These are phyloP conservation scores for Theocolax elegans DNA, from an alignment of 1,140 invertebrate genomes.

Conservation along the genomic window DNA sequence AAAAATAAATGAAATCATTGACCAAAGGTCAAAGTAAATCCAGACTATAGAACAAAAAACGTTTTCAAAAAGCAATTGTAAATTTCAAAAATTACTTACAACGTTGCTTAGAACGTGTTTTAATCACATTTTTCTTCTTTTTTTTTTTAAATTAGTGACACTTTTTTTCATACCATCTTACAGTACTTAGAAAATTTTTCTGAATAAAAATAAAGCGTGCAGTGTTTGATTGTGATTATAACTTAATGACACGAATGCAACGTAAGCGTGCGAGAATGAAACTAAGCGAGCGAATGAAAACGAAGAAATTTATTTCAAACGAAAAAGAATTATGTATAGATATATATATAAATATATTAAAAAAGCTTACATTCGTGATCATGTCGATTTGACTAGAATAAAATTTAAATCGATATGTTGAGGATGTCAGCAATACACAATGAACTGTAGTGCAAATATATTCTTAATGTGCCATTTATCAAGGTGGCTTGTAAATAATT, in stretches of 20 bases:
- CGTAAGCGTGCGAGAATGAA: slow-evolving; percentile 27
- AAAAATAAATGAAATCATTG: not conserved
- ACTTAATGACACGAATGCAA: slow-evolving; percentile 49
- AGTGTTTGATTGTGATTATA: slow-evolving; percentile 61
- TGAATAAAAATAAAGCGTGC: slow-evolving; percentile 51
- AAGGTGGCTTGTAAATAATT: slow-evolving; percentile 66
- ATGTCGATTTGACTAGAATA: slow-evolving; percentile 33
- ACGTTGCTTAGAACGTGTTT: slow-evolving; percentile 2
- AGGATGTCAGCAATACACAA: slow-evolving; percentile 37
- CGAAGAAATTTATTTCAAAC: slow-evolving; percentile 18
- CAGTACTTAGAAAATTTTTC: slow-evolving; percentile 64
- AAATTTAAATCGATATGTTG: slow-evolving; percentile 33
- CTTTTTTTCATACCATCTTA: slow-evolving; percentile 41
- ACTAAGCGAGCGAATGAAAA: slow-evolving; percentile 13
- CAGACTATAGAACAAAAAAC: not conserved
- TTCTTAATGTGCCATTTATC: slow-evolving; percentile 66
- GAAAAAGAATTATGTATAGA: slow-evolving; percentile 40
- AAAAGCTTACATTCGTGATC: slow-evolving; percentile 13
- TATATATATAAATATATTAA: slow-evolving; percentile 32
- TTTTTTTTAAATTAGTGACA: slow-evolving; percentile 1
- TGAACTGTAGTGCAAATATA: slow-evolving; percentile 62
- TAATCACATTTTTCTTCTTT: no score
- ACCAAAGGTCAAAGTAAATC: slow-evolving; percentile 11
- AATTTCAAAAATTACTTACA: slow-evolving; percentile 28
- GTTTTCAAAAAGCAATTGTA: not conserved